Conservation (phyloP, 2,113 vertebrate genomes). For the Brachyhypopomus occidentalis region DNA sequence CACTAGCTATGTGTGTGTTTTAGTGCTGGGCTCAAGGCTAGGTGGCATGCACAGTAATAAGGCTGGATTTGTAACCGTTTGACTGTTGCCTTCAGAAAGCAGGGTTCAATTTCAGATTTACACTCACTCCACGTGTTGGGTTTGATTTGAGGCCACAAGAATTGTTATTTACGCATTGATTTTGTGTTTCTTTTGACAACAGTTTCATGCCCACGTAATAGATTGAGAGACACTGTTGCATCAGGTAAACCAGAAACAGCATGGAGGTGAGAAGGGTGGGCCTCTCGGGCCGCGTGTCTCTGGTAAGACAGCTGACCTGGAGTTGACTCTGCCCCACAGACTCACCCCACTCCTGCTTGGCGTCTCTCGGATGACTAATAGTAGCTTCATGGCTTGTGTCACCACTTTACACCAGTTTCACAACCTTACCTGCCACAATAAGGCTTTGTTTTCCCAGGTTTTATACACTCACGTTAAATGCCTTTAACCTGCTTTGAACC, state of each 20-base stretch:
- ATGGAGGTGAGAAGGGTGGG: conserved; percentile 45
- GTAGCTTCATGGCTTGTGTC: conserved; percentile 45
- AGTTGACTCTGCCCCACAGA: conserved; percentile 48
- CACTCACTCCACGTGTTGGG: not conserved
- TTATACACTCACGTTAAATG: conserved; percentile 43
- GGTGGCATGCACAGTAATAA: conserved; percentile 52
- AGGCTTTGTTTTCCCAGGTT: conserved; percentile 49
- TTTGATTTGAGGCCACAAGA: conserved; percentile 6
- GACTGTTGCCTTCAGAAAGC: conserved; percentile 29
- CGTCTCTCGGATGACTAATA: conserved; percentile 55
- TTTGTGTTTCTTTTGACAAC: not conserved
- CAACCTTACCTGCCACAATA: conserved; percentile 55
- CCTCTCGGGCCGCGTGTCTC: conserved; percentile 35
- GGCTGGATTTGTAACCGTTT: conserved; percentile 47
- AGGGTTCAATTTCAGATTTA: conserved; percentile 32
- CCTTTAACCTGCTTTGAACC: conserved; percentile 45
- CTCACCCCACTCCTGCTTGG: conserved; percentile 44
- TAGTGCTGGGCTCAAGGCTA: conserved; percentile 46
- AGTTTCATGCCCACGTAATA: not conserved
- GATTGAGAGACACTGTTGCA: conserved; percentile 18
- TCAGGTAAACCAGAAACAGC: conserved; percentile 31
- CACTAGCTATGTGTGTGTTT: conserved; percentile 54
- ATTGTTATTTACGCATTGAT: not conserved
- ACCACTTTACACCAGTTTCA: conserved; percentile 48
- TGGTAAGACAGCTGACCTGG: conserved; percentile 53